Percentiles rank a stretch among this genome's conserved stretches.
Evolutionary conservation across 2,797 vertebrate species (phyloP).

Genomic region (Chelidonichthys spinosus): DNA sequence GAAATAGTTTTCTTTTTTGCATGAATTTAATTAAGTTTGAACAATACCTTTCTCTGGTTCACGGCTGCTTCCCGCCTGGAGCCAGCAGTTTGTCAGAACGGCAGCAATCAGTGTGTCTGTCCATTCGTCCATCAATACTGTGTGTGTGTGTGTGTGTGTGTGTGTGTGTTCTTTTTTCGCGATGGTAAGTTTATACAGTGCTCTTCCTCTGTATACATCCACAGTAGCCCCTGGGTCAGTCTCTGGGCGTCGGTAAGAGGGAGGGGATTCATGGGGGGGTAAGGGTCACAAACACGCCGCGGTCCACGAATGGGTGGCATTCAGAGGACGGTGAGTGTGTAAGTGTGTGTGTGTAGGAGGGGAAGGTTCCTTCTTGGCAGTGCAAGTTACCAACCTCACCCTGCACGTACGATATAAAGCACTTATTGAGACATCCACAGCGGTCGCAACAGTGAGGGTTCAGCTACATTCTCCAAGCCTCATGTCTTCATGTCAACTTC

Average conservation of each 20-base stretch:
- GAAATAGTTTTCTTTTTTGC: constrained; percentile 47
- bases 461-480: constrained; percentile 79
- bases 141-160: constrained; percentile 27
- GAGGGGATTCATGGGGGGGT: neutral
- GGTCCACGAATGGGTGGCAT: constrained; percentile 62
- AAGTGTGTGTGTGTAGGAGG: constrained; percentile 43
- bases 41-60: constrained; percentile 72
- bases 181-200: constrained; percentile 63
- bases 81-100: constrained; percentile 54
- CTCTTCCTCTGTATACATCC: constrained; percentile 68
- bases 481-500: constrained; percentile 66
- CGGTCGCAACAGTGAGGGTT: constrained; percentile 73
- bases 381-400: constrained; percentile 68
- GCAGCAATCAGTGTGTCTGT: constrained; percentile 54
- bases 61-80: constrained; percentile 50
- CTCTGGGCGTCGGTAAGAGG: constrained; percentile 70
- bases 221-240: constrained; percentile 75
- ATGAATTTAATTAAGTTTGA: constrained; percentile 52
- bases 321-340: constrained; percentile 40
- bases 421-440: constrained; percentile 84
- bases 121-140: constrained; percentile 51
- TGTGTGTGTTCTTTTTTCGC: constrained; percentile 17
- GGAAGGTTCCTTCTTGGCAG: constrained; percentile 78
- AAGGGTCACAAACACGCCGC: constrained; percentile 56
- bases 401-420: constrained; percentile 79